Base-by-base conservation (phyloP, 2,113 vertebrate genomes). In the Mobula hypostoma region DNA sequence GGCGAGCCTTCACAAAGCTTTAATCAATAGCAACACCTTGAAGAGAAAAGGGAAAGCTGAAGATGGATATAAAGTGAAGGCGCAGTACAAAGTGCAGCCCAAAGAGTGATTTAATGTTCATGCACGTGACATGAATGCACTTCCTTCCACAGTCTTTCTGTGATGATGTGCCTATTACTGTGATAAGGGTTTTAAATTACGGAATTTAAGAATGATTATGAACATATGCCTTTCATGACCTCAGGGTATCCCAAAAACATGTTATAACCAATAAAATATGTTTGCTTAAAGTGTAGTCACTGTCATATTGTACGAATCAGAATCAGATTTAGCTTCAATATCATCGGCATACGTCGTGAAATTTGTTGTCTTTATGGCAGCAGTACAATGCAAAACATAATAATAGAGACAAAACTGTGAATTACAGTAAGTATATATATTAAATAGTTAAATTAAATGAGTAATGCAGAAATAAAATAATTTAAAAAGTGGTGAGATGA, bases 11-110 rank as follows among this genome's bases (percentile, higher is more conserved):
- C 91, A 93, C 66, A 93, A 93, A 93, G 91, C 91, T 74, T 72
- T 93, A 74, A 93, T 93, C 91, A 74, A 93, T 93, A 93, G 91
- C 14, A 74, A 76, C 70, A 93, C 91, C 91, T 93, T 93, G 68
- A 72, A 93, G 91, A 93, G 90, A 93, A 56, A 74, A 76, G 70
- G 32, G 32, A 72, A 93, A 56, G 40, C 68, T 74, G 68, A 93
- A 48, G 40, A 76, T 74, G 68, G 68, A 74, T 7, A 93, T 70
- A 93, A 93, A 93, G 40, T 66, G 70, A 76, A 74, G 48, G 91
- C 32, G 48, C 11, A 93, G 91, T 74, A 93, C 91, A 93, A 93
- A 76, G 91, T 12, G 9, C 70, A 27, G 91, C 63, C 85, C 63
- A 90, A 66, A 90, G 29, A 68, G 61, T 90, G 85, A 90, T 68